Percentiles rank a stretch among this genome's conserved stretches.
Evolutionary conservation across 2,888 invertebrate genomes (phyloP).

Genomic region (Andrena camellia): DNA sequence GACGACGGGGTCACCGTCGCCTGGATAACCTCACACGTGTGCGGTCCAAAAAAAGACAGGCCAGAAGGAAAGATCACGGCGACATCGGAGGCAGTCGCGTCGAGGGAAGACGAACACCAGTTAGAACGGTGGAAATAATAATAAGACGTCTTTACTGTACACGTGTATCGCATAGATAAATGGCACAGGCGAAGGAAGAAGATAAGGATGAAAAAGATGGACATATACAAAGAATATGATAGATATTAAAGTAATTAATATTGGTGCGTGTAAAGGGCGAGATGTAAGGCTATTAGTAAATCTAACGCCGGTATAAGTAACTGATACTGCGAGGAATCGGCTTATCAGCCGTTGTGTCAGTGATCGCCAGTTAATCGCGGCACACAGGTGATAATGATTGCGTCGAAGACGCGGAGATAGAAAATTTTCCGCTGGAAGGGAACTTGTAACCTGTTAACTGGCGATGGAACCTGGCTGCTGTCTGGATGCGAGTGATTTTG

Average conservation of each 20-base stretch:
- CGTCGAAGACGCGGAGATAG: neutral
- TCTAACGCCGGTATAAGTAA: too few relatives aligned
- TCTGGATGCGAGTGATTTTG: too few relatives aligned
- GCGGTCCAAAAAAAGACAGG: conserved; percentile 72
- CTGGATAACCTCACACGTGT: conserved; percentile 82
- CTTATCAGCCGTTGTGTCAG: conserved; percentile 29
- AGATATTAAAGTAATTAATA: too few relatives aligned
- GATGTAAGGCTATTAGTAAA: too few relatives aligned
- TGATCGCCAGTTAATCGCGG: conserved; percentile 42
- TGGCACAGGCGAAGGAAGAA: too few relatives aligned
- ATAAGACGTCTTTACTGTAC: too few relatives aligned
- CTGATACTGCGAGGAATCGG: neutral
- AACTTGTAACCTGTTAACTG: neutral
- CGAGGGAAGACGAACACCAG: neutral
- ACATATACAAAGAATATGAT: too few relatives aligned
- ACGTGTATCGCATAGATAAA: too few relatives aligned
- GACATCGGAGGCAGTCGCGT: conserved; percentile 34
- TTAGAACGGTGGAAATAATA: conserved; percentile 15
- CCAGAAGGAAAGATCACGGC: conserved; percentile 37
- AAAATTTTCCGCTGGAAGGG: conserved; percentile 31
- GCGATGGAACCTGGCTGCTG: neutral
- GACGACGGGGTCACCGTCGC: conserved; percentile 79
- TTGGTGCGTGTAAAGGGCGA: too few relatives aligned
- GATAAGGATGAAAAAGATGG: too few relatives aligned
- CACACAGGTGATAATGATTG: conserved; percentile 45